Conservation (phyloP, 2,113 vertebrate species). For the Anoplopoma fimbria region DNA sequence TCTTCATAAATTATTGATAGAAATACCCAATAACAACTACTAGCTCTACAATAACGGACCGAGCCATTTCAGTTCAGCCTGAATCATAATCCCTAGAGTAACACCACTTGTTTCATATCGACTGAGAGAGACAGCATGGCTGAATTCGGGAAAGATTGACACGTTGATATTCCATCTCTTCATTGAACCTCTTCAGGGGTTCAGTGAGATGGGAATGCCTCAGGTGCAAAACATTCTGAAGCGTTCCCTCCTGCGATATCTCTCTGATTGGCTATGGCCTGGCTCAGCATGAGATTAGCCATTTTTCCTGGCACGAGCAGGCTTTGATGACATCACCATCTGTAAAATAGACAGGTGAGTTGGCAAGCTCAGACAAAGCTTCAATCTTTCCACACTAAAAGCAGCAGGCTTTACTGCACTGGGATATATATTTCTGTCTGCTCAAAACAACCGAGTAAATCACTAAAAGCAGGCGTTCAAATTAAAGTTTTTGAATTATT, state of each 20-base stretch:
- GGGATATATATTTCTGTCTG: neutral
- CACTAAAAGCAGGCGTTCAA: conserved; percentile 10
- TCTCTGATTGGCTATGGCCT: neutral
- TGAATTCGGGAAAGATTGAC: neutral
- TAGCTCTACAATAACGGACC: neutral
- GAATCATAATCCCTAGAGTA: neutral
- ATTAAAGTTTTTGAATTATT: conserved; percentile 14
- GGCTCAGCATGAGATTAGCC: neutral
- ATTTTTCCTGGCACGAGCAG: neutral
- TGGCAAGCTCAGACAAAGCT: neutral
- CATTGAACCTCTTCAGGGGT: neutral
- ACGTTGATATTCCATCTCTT: neutral
- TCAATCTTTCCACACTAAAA: neutral
- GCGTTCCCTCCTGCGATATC: neutral
- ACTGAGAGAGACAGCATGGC: neutral
- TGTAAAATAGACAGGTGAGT: neutral
- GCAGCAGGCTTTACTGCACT: neutral
- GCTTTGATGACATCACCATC: neutral
- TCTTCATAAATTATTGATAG: neutral
- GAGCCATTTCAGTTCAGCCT: neutral
- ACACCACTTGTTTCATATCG: neutral
- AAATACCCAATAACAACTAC: neutral
- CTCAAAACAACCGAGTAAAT: conserved; percentile 30
- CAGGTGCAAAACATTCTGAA: neutral
- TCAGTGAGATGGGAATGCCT: neutral